Conservation (phyloP, 2,113 vertebrate genomes). For the Symphodus melops region DNA sequence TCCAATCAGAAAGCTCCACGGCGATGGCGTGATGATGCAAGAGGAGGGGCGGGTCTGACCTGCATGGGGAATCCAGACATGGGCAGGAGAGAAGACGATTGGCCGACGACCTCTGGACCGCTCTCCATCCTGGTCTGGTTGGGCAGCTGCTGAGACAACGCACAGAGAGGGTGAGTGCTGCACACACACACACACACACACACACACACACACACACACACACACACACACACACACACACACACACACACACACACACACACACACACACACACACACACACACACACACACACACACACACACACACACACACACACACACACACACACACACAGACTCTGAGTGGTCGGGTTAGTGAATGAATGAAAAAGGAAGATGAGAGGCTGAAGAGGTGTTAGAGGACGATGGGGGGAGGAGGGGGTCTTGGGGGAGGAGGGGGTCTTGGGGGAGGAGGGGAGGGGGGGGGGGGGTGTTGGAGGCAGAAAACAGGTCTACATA, state of each 20-base stretch:
- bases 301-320: neutral
- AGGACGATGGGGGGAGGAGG: no score
- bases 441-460: no score
- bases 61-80: conserved; percentile 94
- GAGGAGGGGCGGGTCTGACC: no score
- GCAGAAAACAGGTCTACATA: conserved; percentile 88
- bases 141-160: conserved; percentile 71
- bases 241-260: neutral
- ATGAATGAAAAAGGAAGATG: no score
- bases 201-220: neutral
- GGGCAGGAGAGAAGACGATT: conserved; percentile 91
- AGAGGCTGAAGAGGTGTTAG: no score
- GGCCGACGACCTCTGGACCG: conserved; percentile 88
- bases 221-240: neutral
- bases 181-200: neutral
- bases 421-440: neutral
- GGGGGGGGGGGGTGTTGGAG: neutral
- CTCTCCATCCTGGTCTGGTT: conserved; percentile 92
- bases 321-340: neutral
- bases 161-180: neutral
- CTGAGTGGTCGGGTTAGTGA: no score
- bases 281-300: neutral
- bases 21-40: no score
- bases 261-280: neutral
- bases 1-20: no score